A percentile compares a stretch with the other conserved stretches of the same genome.
Conservation (phyloP, 2,113 vertebrate species). For the Charina bottae region DNA sequence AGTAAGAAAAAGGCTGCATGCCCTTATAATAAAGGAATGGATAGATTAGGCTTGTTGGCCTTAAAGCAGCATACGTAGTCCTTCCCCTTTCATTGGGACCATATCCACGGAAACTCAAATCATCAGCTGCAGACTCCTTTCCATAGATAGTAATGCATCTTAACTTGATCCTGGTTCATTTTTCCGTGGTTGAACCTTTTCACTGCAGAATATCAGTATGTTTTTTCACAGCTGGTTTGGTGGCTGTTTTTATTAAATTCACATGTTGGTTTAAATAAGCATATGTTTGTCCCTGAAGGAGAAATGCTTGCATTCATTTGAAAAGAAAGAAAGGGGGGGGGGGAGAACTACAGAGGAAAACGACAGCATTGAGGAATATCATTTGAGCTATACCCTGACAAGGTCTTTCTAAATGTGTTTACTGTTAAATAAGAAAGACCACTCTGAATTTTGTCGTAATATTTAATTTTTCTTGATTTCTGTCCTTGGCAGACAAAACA, state of each 20-base stretch:
- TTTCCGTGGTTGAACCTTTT: conserved; percentile 25
- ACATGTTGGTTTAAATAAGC: conserved; percentile 15
- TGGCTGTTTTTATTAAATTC: conserved; percentile 42
- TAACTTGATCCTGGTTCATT: conserved; percentile 35
- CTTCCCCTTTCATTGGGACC: background rate
- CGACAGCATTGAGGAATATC: conserved; percentile 24
- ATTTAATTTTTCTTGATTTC: conserved; percentile 27
- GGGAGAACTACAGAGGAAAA: conserved; percentile 13
- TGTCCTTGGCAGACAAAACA: background rate
- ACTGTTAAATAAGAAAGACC: conserved; percentile 6
- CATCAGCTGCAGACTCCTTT: conserved; percentile 31
- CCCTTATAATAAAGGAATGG: background rate
- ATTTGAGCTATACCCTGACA: conserved; percentile 18
- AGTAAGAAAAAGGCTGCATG: background rate
- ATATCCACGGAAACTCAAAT: background rate
- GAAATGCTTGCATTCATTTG: conserved; percentile 23
- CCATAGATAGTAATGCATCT: background rate
- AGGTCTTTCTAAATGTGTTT: conserved; percentile 25
- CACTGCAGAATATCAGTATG: conserved; percentile 3
- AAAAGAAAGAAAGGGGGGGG: conserved; percentile 6
- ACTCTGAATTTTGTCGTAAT: conserved; percentile 30
- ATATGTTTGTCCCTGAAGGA: conserved; percentile 24
- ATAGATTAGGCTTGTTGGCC: background rate
- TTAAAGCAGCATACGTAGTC: background rate
- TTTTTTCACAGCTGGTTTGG: conserved; percentile 30